phyloP scores from a whole-genome alignment of 2,888 invertebrate species.

The Agonum fuliginosum region DNA sequence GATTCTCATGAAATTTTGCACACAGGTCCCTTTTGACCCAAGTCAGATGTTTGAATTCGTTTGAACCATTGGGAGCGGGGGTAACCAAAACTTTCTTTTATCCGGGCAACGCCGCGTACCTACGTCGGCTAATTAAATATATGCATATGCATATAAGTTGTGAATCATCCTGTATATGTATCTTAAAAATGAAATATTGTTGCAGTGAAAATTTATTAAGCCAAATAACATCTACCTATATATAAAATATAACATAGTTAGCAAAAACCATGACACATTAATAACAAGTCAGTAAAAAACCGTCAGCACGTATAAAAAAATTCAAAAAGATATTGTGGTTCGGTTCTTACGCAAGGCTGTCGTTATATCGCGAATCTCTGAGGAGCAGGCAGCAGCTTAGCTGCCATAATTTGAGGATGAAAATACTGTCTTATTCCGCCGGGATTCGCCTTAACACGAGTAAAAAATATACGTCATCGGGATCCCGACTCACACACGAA shows the following conservation, averaged over 20 bases:
- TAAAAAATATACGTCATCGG: conserved; percentile 58
- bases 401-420: conserved; percentile 59
- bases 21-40: too few relatives aligned
- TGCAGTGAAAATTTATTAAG: conserved; percentile 7
- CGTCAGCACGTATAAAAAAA: conserved; percentile 1
- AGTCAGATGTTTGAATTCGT: too few relatives aligned
- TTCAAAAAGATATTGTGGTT: conserved; percentile 35
- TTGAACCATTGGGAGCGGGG: too few relatives aligned
- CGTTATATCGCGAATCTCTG: conserved; percentile 51
- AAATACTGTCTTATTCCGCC: conserved; percentile 51
- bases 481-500: conserved; percentile 23
- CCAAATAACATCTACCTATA: conserved; percentile 32
- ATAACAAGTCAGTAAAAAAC: conserved; percentile 33
- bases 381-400: conserved; percentile 42
- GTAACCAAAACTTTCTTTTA: too few relatives aligned
- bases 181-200: too few relatives aligned
- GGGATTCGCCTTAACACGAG: conserved; percentile 49
- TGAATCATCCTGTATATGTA: too few relatives aligned
- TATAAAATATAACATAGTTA: conserved; percentile 16
- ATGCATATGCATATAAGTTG: too few relatives aligned
- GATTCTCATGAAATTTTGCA: too few relatives aligned
- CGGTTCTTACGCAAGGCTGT: conserved; percentile 23
- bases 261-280: conserved; percentile 25
- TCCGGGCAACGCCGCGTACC: too few relatives aligned
- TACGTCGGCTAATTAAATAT: too few relatives aligned